Base-by-base conservation (phyloP, 2,113 vertebrate species). In the Cranoglanis bouderius region DNA sequence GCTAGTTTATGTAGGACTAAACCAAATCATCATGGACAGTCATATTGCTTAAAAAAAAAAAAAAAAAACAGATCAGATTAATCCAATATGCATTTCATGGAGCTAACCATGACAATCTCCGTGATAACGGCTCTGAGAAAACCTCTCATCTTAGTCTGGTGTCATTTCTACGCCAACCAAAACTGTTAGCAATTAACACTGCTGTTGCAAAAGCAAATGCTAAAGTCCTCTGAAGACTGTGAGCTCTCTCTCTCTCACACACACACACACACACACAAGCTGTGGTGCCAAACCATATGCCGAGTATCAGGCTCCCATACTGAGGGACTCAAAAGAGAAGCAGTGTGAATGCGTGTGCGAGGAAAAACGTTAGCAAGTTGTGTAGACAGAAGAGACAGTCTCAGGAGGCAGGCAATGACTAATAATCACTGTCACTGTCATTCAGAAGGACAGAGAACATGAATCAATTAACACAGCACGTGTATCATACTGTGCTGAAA, bases 171-270 rank as follows among this genome's bases (percentile, higher is more conserved):
- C 46, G 51, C 35, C 82, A 72, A 7, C 35, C 67, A 35, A 19
- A 77, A 77, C 81, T 83, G 80, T 86, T 82, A 63, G 46, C 77
- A 81, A 74, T 59, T 70, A 86, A 57, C 82, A 7, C 84, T 46
- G 84, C 32, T 49, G 57, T n/a, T 70, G 85, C 59, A 57, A 78
- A 53, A 81, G 86, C n/a, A 85, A 87, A 63, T 84, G 43, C 21
- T 53, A 65, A 72, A 57, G 19, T 13, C 53, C 55, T 53, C 29
- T 90, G 91, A 91, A 92, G 88, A 86, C 91, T 92, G 91, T 87
- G 90, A 93, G 86, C 51, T 40, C 90, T 32, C 87, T 21, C 80
- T 67, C 53, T 59, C 75, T 49, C 86, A 55, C 63, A 87, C 88
- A 74, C 63, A 87, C 57, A 59, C 90, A 49, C 81, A 63, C 72